Percentiles rank a stretch among this genome's conserved stretches.
These are phyloP conservation scores for Gastrophysa polygoni DNA, from an alignment of 2,888 invertebrate species.

Conservation along the genomic window DNA sequence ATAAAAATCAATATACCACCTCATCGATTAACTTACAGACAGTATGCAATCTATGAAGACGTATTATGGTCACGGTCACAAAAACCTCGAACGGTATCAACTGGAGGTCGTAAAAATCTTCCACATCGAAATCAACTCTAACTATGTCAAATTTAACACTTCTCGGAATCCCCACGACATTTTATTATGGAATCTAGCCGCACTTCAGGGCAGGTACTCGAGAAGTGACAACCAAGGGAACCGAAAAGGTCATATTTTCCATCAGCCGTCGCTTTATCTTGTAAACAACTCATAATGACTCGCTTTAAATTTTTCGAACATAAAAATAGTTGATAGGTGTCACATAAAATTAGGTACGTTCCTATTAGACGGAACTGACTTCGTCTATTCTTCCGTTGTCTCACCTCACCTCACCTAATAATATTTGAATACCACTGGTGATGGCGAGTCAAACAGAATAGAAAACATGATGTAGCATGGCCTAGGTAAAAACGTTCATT, in stretches of 20 bases:
- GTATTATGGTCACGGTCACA: no score
- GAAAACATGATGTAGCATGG: background rate
- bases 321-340: conserved; percentile 18
- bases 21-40: no score
- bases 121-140: conserved; percentile 18
- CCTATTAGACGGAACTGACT: conserved; percentile 7
- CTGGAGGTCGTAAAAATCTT: no score
- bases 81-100: no score
- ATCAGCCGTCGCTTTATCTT: conserved; percentile 37
- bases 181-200: conserved; percentile 21
- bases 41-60: no score
- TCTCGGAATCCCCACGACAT: conserved; percentile 27
- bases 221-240: conserved; percentile 29
- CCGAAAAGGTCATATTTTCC: conserved; percentile 31
- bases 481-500: no score
- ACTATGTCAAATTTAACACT: conserved; percentile 27
- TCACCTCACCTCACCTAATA: background rate
- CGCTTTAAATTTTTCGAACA: conserved; percentile 39
- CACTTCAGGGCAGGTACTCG: conserved; percentile 28
- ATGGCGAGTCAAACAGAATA: background rate
- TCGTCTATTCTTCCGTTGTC: background rate
- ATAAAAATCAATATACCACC: no score
- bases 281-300: conserved; percentile 43
- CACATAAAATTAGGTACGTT: conserved; percentile 18
- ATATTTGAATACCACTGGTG: background rate